phyloP scores from a whole-genome alignment of 2,113 vertebrate species.

The human (Homo sapiens) region DNA sequence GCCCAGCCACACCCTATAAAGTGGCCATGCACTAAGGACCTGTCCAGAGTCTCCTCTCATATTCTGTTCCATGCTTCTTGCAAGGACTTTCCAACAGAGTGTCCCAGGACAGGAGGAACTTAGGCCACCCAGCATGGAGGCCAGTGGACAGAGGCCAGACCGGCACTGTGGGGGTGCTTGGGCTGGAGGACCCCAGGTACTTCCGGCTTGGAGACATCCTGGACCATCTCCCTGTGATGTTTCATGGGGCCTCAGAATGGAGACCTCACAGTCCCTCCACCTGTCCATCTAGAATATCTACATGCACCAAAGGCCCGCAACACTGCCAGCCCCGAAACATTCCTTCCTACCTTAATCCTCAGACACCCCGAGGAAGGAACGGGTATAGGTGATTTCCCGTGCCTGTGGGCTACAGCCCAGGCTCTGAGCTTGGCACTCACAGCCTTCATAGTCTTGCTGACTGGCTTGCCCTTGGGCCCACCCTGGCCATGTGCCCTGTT shows the following conservation, averaged over 20 bases:
- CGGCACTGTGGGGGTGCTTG: background rate
- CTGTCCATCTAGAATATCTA: background rate
- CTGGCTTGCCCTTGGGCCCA: background rate
- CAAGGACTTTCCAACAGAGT: background rate
- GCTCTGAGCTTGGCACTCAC: background rate
- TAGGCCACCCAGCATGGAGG: background rate
- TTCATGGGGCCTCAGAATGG: background rate
- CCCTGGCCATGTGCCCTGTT: background rate
- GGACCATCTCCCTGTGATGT: background rate
- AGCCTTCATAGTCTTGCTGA: background rate
- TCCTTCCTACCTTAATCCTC: background rate
- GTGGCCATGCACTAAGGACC: background rate
- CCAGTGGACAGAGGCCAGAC: background rate
- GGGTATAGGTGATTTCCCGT: background rate
- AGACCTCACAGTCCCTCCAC: background rate
- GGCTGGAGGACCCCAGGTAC: background rate
- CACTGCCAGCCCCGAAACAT: background rate
- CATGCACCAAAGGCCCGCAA: too few relatives aligned
- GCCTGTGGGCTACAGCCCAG: background rate
- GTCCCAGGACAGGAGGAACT: background rate
- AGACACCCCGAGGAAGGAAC: background rate
- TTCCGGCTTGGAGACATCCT: background rate
- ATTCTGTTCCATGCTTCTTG: background rate
- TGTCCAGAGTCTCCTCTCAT: background rate
- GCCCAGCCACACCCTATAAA: background rate